Evolutionary conservation across 2,797 vertebrate genomes (phyloP).

Genomic region (Pseudocheirus occidentalis): DNA sequence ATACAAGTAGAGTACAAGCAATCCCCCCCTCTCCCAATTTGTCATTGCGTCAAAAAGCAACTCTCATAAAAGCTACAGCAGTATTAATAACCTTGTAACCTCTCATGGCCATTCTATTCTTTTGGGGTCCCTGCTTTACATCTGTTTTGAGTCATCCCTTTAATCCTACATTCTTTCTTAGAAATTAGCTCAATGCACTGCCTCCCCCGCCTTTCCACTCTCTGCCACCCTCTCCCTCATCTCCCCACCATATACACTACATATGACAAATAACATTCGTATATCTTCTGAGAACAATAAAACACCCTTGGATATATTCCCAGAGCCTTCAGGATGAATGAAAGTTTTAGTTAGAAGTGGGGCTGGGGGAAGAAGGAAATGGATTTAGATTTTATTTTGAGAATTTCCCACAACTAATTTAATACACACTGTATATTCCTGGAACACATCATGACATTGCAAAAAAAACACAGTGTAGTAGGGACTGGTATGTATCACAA

Average conservation of each 20-base stretch:
- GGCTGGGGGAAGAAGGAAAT: not conserved
- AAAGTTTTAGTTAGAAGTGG: constrained; percentile 63
- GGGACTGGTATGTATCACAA: not conserved
- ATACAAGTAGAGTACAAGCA: constrained; percentile 44
- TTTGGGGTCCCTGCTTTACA: constrained; percentile 60
- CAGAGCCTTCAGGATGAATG: constrained; percentile 76
- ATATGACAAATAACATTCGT: constrained; percentile 69
- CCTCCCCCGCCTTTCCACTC: constrained; percentile 40
- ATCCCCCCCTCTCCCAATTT: constrained; percentile 51
- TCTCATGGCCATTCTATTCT: constrained; percentile 48
- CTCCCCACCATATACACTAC: constrained; percentile 18
- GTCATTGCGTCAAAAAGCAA: constrained; percentile 71
- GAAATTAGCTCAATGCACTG: constrained; percentile 65
- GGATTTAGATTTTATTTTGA: constrained; percentile 74
- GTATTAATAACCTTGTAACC: constrained; percentile 57
- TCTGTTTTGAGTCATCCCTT: constrained; percentile 77
- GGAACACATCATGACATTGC: not conserved
- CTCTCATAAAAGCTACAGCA: constrained; percentile 67
- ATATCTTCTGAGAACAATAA: constrained; percentile 73
- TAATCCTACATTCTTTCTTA: constrained; percentile 71
- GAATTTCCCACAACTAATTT: constrained; percentile 74
- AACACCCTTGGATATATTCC: constrained; percentile 69
- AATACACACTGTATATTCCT: constrained; percentile 60
- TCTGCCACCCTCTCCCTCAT: constrained; percentile 3
- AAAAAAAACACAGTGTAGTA: not conserved